Percentiles rank a stretch among this genome's conserved stretches.
phyloP scores from a whole-genome alignment of 2,888 invertebrate species.

The Aproaerema taeniolella region DNA sequence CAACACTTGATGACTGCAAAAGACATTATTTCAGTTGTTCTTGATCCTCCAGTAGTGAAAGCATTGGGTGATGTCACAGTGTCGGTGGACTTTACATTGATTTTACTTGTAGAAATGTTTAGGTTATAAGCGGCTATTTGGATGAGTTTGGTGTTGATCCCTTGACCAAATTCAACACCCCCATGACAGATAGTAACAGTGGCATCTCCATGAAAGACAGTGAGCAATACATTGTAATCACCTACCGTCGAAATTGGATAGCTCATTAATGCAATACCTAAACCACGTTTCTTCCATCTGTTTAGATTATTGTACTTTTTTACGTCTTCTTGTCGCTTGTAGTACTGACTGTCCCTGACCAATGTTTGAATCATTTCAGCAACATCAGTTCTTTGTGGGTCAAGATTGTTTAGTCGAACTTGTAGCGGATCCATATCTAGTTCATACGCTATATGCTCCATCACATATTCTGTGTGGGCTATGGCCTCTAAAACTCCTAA shows the following conservation, averaged over 20 bases:
- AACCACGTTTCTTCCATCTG: constrained; percentile 83
- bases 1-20: constrained; percentile 42
- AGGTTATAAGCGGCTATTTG: constrained; percentile 82
- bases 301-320: constrained; percentile 79
- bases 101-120: constrained; percentile 75
- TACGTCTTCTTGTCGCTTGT: constrained; percentile 54
- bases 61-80: constrained; percentile 80
- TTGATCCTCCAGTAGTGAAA: constrained; percentile 80
- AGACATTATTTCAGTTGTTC: constrained; percentile 41
- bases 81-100: constrained; percentile 81
- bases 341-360: constrained; percentile 53
- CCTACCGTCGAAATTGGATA: constrained; percentile 17
- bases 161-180: constrained; percentile 82
- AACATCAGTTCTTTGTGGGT: constrained; percentile 59
- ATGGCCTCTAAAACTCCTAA: constrained; percentile 80
- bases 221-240: constrained; percentile 17
- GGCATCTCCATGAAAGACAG: constrained; percentile 61
- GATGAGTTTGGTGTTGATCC: constrained; percentile 82
- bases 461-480: constrained; percentile 78
- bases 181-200: constrained; percentile 79
- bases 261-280: constrained; percentile 42
- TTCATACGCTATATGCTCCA: constrained; percentile 80
- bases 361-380: constrained; percentile 61
- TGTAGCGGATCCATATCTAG: constrained; percentile 75
- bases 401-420: constrained; percentile 53